These are phyloP conservation scores for Pachydiplax longipennis DNA, from an alignment of 2,888 invertebrate species.

Conservation along the genomic window DNA sequence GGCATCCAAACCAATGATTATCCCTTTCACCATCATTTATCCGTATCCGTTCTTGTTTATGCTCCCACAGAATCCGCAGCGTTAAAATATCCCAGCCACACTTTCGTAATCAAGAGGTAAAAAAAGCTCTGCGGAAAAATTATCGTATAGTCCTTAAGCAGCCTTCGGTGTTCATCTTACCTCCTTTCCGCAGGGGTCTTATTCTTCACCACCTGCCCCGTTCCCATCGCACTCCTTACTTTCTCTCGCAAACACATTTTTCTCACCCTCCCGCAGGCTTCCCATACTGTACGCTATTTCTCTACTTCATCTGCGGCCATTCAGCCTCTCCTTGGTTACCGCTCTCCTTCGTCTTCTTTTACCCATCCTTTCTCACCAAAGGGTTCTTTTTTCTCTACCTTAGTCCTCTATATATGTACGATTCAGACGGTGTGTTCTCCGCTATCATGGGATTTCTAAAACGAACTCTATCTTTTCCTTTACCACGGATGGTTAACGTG, in stretches of 20 bases:
- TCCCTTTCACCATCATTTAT: no score
- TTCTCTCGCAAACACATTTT: background rate
- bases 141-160: no score
- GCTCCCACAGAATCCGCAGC: no score
- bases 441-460: no score
- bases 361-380: background rate
- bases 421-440: no score
- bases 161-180: background rate
- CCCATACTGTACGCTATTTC: background rate
- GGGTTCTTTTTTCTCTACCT: background rate
- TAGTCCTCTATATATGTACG: background rate
- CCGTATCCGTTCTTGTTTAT: no score
- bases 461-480: no score
- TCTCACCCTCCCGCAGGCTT: background rate
- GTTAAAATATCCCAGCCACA: no score
- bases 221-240: background rate
- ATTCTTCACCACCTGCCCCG: conserved; percentile 2
- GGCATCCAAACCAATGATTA: no score
- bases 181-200: background rate
- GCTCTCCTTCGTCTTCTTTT: background rate
- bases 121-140: no score
- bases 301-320: background rate
- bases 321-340: background rate
- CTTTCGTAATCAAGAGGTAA: no score
- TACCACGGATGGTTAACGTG: no score